Evolutionary conservation across 2,797 vertebrate genomes (phyloP), one percentile per base, ranked within the genome.

Genomic region (Pseudochromis fuscus): DNA sequence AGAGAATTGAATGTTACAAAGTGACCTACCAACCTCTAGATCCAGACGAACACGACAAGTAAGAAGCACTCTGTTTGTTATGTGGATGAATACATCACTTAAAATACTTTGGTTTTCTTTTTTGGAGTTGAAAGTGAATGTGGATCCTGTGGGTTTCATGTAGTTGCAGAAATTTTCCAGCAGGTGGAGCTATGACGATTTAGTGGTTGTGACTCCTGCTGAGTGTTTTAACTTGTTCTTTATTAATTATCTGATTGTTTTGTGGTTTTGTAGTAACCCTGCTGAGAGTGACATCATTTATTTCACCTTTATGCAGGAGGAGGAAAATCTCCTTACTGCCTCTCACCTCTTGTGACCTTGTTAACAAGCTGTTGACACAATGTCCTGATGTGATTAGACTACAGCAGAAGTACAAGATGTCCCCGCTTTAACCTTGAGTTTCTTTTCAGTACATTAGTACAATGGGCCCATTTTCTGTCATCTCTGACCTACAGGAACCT

Each of bases 1-100:
- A 99, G 92, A 95, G 98, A 83, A 99, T 99, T 3, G 97, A 98
- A 85, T 99, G 97, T 87, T 99, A 99, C 85, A 96, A 98, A 94
- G 96, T 99, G 78, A 99, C 96, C 5, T 99, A 99, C 86, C 94
- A 95, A 75, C 96, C 96, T 45, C 91, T 99, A 28, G 96, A 97
- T 85, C 97, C 97, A 0, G 97, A 98, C 27, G 85, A 90, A 2
- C 93, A 95, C 24, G 98, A 99, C 94, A 97, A 95, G 97, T 99
- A 94, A 94, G 95, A 76, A 0, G 18, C 12, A 52, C 1, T 46
- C 19, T 11, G 21, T 44, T 46, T 23, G 6, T 10, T 23, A 21
- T 46, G 3, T 23, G 6, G 25, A 31, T 44, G 10, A 15, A 42
- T n/a, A 7, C n/a, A 16, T 40, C 15, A 38, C 13, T 18, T 38